Evolutionary conservation across 2,113 vertebrate genomes (phyloP), one percentile per base, ranked within the genome.

Genomic region (Lophotis ruficrista): DNA sequence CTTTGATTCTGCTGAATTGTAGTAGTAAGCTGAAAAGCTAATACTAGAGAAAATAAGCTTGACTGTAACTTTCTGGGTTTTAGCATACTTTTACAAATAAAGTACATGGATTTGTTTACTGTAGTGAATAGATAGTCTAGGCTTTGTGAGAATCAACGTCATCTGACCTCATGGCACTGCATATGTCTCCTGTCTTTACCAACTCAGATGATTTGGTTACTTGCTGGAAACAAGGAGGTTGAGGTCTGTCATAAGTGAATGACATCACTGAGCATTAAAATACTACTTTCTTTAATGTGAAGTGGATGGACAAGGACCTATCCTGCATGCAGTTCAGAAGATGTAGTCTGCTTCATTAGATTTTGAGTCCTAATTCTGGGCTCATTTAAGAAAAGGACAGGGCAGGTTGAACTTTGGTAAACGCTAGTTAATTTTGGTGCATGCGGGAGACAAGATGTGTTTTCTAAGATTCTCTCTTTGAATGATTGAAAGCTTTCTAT

Each of bases 361-460:
- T 83, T 71, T 89, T 22, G 18, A 79, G 7, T 60, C 8, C 11
- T 82, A 38, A 48, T 84, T 82, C 38, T 82, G 28, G 6, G 6
- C 3, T 71, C 7, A 14, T 43, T 72, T 68, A 62, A 84, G 77
- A 89, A 53, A 21, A 25, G 6, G 12, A 19, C 27, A 2, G 3
- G 6, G 3, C 16, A 58, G 20, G 13, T 6, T 58, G 23, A 11
- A 24, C 43, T 82, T 84, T 58, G 19, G 8, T 71, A 70, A 62
- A 19, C 1, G 0, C 7, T 27, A 2, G 15, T 79, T 89, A 12
- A 25, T 71, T 84, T 68, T 83, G 8, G 4, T 80, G 12, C 12
- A 20, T 2, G 12, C 12, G 0, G 50, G 30, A 77, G 62, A 69
- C 10, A 37, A 10, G 10, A 3, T 1, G 1, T 60, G n/a, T 61